Base-by-base conservation (phyloP, 2,888 invertebrate genomes). In the Metalampra italica region DNA sequence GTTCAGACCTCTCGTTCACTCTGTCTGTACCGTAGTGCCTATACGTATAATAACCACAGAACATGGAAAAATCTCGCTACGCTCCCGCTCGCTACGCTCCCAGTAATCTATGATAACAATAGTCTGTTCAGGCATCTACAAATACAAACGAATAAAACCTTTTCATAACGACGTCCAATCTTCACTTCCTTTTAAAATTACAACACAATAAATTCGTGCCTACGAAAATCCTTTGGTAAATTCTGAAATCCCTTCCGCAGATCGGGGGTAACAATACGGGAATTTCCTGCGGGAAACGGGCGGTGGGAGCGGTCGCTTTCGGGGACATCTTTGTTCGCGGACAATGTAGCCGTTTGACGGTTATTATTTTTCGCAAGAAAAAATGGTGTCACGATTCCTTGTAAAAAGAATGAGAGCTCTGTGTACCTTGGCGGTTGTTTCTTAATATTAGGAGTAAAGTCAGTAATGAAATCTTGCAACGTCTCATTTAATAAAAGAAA, bases 221-320 rank as follows among this genome's bases (percentile, higher is more conserved):
- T 44, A 46, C 49, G 54, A 56, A 54, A 56, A 54, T 49, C 49
- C 43, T 43, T 43, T 50, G 46, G 41, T 47, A 45, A 49, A 50
- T 52, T 55, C 49, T 46, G 40, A 43, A 48, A 55, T 49, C 55
- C 51, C 51, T 53, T 55, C 53, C 55, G 41, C 22, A n/a, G 42
- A 41, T 41, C 53, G 44, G 51, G 47, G 51, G 47, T 50, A 55
- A 55, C 55, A 55, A 55, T 51, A 51, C 47, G 49, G 50, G 53
- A 55, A 55, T 52, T 56, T 54, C 55, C 53, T 55, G 32, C 7
- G 43, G 49, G 51, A 51, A 53, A 41, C 43, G 50, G 48, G 50
- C 44, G 14, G 29, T 5, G 29, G 43, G 44, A 46, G 38, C 47
- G 48, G 48, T 47, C 44, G 50, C 39, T 52, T 46, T 50, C 46